Evolutionary conservation across 23 tunicate genomes (phyloP).

Genomic region (Styela plicata): DNA sequence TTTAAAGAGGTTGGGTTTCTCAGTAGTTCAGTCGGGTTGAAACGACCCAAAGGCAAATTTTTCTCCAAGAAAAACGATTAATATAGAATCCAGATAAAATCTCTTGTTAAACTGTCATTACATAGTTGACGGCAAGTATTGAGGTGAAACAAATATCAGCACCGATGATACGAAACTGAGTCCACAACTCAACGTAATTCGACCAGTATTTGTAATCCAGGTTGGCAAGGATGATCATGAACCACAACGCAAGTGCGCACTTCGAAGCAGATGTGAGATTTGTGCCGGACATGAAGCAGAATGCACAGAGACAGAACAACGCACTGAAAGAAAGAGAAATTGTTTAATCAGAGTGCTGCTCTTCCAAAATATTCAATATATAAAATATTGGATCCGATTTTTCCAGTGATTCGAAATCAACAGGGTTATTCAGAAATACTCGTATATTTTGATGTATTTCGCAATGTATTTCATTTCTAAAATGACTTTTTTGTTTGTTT

Average conservation of each 20-base stretch:
- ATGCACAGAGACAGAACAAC: slow-evolving; percentile 8
- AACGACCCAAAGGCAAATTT: too few species aligned
- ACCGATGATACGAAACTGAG: slow-evolving; percentile 27
- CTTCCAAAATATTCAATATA: not conserved
- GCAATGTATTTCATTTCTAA: too few species aligned
- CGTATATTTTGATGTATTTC: not conserved
- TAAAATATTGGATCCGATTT: not conserved
- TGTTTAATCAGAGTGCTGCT: not conserved
- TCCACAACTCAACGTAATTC: slow-evolving; percentile 22
- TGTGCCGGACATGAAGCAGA: slow-evolving; percentile 15
- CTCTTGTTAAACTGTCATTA: not conserved
- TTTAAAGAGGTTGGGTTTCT: too few species aligned
- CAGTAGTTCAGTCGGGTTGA: too few species aligned
- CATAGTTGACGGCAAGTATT: slow-evolving; percentile 7
- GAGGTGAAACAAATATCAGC: slow-evolving; percentile 18
- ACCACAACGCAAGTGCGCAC: slow-evolving; percentile 16
- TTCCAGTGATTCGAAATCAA: not conserved
- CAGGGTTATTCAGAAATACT: not conserved
- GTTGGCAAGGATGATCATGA: not conserved
- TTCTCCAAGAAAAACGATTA: not conserved
- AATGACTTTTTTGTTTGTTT: too few species aligned
- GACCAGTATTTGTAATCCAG: slow-evolving; percentile 10
- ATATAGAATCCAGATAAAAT: not conserved
- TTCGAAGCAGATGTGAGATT: slow-evolving; percentile 13
- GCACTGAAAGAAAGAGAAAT: slow-evolving; percentile 8